Conservation (phyloP, 2,113 vertebrate species). For the Formicarius rufipectus region DNA sequence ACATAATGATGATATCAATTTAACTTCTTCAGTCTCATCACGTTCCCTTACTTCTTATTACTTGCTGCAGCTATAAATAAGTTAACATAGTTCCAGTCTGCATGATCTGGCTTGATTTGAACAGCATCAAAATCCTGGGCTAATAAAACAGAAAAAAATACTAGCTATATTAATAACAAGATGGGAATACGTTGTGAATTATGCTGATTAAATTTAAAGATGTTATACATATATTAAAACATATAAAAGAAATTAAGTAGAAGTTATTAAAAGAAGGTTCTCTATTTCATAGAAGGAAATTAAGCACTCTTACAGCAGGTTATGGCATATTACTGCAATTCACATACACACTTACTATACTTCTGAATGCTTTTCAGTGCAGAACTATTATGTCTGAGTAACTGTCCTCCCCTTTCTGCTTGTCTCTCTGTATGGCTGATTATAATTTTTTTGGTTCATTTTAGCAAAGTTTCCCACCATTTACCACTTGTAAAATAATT, state of each 20-base stretch:
- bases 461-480: not conserved
- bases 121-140: not conserved
- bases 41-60: not conserved
- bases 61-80: not conserved
- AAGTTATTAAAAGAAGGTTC: not conserved
- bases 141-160: not conserved
- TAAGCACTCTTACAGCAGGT: not conserved
- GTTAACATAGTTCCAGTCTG: not conserved
- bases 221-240: not conserved
- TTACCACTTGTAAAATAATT: not conserved
- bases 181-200: not conserved
- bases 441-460: not conserved
- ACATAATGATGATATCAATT: not conserved
- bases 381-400: not conserved
- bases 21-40: not conserved
- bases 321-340: not conserved
- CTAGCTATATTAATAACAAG: not conserved
- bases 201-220: not conserved
- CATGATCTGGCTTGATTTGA: not conserved
- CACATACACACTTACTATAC: not conserved
- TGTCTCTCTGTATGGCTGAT: not conserved
- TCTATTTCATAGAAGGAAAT: not conserved
- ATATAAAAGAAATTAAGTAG: not conserved
- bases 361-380: not conserved
- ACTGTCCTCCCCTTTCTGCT: not conserved